These are phyloP conservation scores for Cyphomyrmex costatus DNA, from an alignment of 1,140 invertebrate genomes.

Conservation along the genomic window DNA sequence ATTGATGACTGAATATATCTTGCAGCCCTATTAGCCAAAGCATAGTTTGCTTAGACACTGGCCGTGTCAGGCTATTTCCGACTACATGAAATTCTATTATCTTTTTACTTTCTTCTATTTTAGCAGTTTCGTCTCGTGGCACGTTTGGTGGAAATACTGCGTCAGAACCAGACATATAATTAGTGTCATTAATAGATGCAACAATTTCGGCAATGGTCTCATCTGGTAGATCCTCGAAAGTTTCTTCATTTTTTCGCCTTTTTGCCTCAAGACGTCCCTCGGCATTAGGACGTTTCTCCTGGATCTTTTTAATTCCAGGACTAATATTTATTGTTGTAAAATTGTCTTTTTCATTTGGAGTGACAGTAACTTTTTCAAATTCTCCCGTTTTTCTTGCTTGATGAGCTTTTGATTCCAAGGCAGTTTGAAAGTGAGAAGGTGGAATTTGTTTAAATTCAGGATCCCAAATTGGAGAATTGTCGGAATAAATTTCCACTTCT, in stretches of 20 bases:
- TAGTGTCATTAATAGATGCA: slow-evolving; percentile 92
- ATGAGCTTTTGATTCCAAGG: slow-evolving; percentile 79
- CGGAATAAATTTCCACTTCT: slow-evolving; percentile 95
- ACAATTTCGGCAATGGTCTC: slow-evolving; percentile 92
- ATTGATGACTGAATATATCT: slow-evolving; percentile 98
- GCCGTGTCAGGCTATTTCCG: slow-evolving; percentile 95
- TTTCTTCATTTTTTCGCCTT: slow-evolving; percentile 84
- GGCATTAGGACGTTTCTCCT: slow-evolving; percentile 80
- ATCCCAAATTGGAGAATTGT: slow-evolving; percentile 97
- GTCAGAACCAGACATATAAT: slow-evolving; percentile 94
- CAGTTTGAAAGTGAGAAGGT: slow-evolving; percentile 89
- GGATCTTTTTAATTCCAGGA: slow-evolving; percentile 87
- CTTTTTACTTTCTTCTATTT: slow-evolving; percentile 95
- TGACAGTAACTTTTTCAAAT: slow-evolving; percentile 89
- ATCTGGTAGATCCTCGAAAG: slow-evolving; percentile 89
- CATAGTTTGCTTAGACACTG: slow-evolving; percentile 96
- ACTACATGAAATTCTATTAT: slow-evolving; percentile 98
- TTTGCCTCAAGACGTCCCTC: slow-evolving; percentile 81
- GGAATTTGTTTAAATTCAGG: slow-evolving; percentile 93
- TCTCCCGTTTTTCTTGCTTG: slow-evolving; percentile 86
- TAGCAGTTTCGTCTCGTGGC: slow-evolving; percentile 96
- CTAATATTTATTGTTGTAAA: slow-evolving; percentile 91
- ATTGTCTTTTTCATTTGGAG: slow-evolving; percentile 89
- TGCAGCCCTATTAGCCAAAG: slow-evolving; percentile 97
- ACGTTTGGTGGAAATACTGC: slow-evolving; percentile 94